Percentiles rank a stretch among this genome's conserved stretches.
Conservation (phyloP, 2,113 vertebrate genomes). For the Greenwoodochromis staneri region DNA sequence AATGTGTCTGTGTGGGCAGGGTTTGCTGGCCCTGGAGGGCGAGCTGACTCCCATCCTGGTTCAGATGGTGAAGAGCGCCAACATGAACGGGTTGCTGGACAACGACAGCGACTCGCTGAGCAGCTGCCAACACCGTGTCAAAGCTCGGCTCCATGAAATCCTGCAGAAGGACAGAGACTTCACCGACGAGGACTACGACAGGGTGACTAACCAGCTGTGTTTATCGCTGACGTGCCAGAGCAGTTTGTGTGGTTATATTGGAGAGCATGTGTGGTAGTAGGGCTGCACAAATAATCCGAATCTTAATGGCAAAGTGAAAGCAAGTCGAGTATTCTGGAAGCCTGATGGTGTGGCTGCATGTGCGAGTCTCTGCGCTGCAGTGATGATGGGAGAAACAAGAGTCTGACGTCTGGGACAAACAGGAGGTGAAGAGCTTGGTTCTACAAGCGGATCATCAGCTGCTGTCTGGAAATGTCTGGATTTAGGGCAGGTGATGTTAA, state of each 20-base stretch:
- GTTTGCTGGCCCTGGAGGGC: conserved; percentile 90
- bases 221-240: not conserved
- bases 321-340: not conserved
- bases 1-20: conserved; percentile 67
- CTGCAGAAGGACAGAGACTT: conserved; percentile 90
- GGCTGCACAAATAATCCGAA: not conserved
- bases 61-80: conserved; percentile 99
- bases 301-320: not conserved
- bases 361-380: rapidly evolving
- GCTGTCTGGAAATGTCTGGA: not conserved
- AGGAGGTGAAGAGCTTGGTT: not conserved
- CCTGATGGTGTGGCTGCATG: not conserved
- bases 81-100: conserved; percentile 98
- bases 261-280: rapidly evolving
- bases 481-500: not conserved
- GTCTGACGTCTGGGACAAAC: not conserved
- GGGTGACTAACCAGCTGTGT: conserved; percentile 68
- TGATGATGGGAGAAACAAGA: not conserved
- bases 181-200: conserved; percentile 82
- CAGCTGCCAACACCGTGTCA: conserved; percentile 93
- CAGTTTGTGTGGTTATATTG: not conserved
- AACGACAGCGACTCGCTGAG: conserved; percentile 93
- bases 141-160: conserved; percentile 89
- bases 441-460: not conserved
- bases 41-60: conserved; percentile 97